Percentiles rank a stretch among this genome's conserved stretches.
Conservation (phyloP, 2,888 invertebrate species). For the Boloria euphrosyne region DNA sequence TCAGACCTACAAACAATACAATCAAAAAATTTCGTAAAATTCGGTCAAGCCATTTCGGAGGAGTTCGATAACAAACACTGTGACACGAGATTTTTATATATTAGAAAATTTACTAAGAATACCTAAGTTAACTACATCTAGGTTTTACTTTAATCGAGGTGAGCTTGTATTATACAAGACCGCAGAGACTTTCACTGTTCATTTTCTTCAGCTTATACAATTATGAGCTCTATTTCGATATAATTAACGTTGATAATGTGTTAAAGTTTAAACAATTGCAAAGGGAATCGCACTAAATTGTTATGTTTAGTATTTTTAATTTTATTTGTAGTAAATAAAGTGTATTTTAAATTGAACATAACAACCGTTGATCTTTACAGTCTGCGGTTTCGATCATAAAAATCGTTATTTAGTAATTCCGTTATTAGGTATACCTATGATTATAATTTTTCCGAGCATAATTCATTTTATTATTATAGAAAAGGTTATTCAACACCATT, state of each 20-base stretch:
- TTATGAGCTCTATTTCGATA: conserved; percentile 47
- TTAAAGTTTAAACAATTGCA: background rate
- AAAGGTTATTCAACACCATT: background rate
- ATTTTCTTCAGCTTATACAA: conserved; percentile 43
- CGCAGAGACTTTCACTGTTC: conserved; percentile 70
- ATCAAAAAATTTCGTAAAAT: no score
- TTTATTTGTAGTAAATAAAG: background rate
- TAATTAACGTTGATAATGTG: background rate
- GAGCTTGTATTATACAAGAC: conserved; percentile 66
- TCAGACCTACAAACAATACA: no score
- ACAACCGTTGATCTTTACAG: background rate
- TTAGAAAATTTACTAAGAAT: background rate
- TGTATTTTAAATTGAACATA: conserved; percentile 15
- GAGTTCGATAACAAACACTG: no score
- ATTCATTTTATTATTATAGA: background rate
- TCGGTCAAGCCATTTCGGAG: no score
- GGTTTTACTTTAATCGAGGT: conserved; percentile 51
- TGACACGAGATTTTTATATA: no score
- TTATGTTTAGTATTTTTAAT: conserved; percentile 3
- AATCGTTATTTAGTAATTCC: background rate
- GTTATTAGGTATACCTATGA: background rate
- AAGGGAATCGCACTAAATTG: background rate
- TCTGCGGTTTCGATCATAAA: background rate
- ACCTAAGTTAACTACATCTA: background rate
- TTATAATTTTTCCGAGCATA: background rate